These are phyloP conservation scores for Chloroceryle aenea DNA, from an alignment of 2,113 vertebrate genomes.

Conservation along the genomic window DNA sequence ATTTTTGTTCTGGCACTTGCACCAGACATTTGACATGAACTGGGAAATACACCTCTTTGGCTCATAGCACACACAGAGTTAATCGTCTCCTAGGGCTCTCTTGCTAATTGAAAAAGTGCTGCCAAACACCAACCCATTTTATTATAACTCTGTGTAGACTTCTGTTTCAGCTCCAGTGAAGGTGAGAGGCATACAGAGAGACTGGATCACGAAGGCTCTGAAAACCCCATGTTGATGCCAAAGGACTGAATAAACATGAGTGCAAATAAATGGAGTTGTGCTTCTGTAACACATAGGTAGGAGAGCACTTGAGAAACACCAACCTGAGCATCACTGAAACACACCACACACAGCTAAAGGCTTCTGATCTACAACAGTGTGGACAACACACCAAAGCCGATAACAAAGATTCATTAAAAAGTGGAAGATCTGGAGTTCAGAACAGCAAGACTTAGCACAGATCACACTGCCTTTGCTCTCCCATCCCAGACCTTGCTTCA, in stretches of 20 bases:
- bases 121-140: not conserved
- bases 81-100: fast-evolving
- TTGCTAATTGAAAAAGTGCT: not conserved
- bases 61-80: not conserved
- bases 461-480: fast-evolving
- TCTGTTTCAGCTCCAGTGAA: not conserved
- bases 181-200: not conserved
- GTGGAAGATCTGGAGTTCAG: fast-evolving
- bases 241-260: fast-evolving
- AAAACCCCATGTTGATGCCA: not conserved
- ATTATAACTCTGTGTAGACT: not conserved
- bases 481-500: not conserved
- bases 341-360: not conserved
- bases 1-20: not conserved
- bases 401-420: not conserved
- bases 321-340: not conserved
- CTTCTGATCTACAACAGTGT: not conserved
- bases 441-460: fast-evolving
- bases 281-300: not conserved
- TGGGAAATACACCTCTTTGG: fast-evolving
- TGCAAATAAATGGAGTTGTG: not conserved
- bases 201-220: not conserved
- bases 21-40: not conserved
- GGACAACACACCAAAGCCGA: fast-evolving
- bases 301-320: not conserved